phyloP scores from a whole-genome alignment of 2,888 invertebrate species.

The Acleris literana region DNA sequence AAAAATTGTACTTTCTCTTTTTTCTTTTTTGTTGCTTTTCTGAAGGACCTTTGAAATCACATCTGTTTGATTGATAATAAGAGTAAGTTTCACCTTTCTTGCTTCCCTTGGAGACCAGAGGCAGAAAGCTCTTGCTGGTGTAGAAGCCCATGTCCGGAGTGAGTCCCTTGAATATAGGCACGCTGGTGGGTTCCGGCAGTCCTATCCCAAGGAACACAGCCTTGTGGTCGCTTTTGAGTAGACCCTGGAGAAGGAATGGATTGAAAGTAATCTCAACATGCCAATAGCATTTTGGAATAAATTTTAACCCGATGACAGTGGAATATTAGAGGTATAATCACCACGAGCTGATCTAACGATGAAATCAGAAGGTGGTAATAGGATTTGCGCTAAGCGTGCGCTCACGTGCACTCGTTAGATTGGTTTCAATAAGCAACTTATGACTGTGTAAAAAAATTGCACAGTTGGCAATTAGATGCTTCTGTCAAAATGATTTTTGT shows the following conservation, averaged over 20 bases:
- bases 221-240: conserved; percentile 87
- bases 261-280: background rate
- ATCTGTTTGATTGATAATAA: background rate
- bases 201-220: conserved; percentile 95
- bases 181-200: conserved; percentile 93
- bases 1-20: no score
- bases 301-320: background rate
- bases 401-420: no score
- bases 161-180: conserved; percentile 90
- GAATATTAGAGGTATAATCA: no score
- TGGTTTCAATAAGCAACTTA: no score
- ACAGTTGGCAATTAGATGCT: no score
- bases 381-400: no score
- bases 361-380: background rate
- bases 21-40: no score
- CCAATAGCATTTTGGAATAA: no score
- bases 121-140: conserved; percentile 97
- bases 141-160: conserved; percentile 93
- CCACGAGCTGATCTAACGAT: no score
- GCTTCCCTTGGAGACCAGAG: conserved; percentile 93
- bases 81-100: conserved; percentile 87
- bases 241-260: conserved; percentile 66
- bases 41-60: no score
- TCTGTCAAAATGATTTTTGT: no score
- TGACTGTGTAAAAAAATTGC: no score